Evolutionary conservation across 1,140 invertebrate species (phyloP).

Genomic region (Drosophila erecta): DNA sequence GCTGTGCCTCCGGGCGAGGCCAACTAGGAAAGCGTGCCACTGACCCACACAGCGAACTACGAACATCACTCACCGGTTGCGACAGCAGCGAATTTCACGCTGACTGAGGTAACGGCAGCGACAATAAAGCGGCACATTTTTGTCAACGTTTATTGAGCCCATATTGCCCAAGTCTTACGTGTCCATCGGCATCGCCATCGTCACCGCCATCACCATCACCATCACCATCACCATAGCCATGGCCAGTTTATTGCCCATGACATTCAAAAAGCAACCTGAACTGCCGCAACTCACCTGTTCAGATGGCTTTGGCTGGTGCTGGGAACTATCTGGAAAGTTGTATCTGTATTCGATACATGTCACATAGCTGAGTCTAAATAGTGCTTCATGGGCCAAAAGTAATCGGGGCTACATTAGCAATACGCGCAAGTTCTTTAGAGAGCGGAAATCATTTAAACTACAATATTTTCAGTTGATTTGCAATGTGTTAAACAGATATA

Average conservation of each 20-base stretch:
- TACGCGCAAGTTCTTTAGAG: too few species aligned
- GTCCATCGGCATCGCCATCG: slow-evolving; percentile 28
- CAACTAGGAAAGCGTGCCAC: slow-evolving; percentile 61
- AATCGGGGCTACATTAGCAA: too few species aligned
- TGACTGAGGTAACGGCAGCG: slow-evolving; percentile 41
- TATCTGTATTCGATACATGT: neutral
- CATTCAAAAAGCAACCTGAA: slow-evolving; percentile 72
- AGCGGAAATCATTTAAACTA: too few species aligned
- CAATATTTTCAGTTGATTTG: too few species aligned
- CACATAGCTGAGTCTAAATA: neutral
- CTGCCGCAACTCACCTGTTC: slow-evolving; percentile 41
- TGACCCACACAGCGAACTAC: slow-evolving; percentile 67
- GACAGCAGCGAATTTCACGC: slow-evolving; percentile 54
- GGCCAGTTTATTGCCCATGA: slow-evolving; percentile 76
- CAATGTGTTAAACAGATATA: too few species aligned
- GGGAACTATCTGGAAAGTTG: slow-evolving; percentile 9
- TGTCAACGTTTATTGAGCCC: slow-evolving; percentile 70
- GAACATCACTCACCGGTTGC: slow-evolving; percentile 49
- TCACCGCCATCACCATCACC: slow-evolving; percentile 20
- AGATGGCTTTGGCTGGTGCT: slow-evolving; percentile 19
- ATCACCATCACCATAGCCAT: slow-evolving; percentile 34
- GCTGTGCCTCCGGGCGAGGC: slow-evolving; percentile 31
- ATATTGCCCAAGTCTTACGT: slow-evolving; percentile 46
- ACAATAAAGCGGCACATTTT: slow-evolving; percentile 68
- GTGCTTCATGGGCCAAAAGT: too few species aligned